Evolutionary conservation across 2,797 vertebrate genomes (phyloP).

Genomic region (Hephaestus fuliginosus): DNA sequence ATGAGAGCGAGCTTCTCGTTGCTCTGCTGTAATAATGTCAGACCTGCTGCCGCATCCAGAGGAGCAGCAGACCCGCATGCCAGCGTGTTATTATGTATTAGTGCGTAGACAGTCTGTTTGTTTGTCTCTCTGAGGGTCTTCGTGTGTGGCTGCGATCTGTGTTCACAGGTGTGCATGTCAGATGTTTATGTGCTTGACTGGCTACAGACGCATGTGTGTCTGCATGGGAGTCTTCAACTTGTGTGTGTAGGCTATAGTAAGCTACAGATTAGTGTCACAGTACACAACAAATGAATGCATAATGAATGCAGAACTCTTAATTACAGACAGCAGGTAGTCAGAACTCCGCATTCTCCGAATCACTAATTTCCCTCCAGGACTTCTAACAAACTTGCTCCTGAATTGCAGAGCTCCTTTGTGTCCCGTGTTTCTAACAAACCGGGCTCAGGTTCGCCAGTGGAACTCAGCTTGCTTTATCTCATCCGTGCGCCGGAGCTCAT

Average conservation of each 20-base stretch:
- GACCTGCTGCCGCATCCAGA: background rate
- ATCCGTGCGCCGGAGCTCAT: slow-evolving; percentile 59
- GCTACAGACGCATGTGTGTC: slow-evolving; percentile 10
- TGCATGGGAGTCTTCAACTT: slow-evolving; percentile 18
- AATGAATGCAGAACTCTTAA: slow-evolving; percentile 58
- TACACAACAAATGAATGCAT: slow-evolving; percentile 57
- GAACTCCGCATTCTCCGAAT: slow-evolving; percentile 38
- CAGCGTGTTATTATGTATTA: background rate
- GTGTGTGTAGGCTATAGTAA: slow-evolving; percentile 11
- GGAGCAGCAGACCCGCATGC: slow-evolving; percentile 11
- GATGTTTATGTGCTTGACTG: slow-evolving; percentile 10
- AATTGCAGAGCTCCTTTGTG: slow-evolving; percentile 21
- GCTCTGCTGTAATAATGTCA: slow-evolving; percentile 32
- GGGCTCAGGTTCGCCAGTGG: slow-evolving; percentile 8
- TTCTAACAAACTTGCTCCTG: slow-evolving; percentile 35
- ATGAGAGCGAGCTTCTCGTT: slow-evolving; percentile 7
- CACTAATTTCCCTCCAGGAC: slow-evolving; percentile 41
- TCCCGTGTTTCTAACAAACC: slow-evolving; percentile 41
- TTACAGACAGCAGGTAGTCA: slow-evolving; percentile 47
- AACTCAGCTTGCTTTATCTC: slow-evolving; percentile 36
- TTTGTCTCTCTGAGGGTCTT: slow-evolving; percentile 31
- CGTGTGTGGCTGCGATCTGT: background rate
- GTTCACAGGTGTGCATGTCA: slow-evolving; percentile 22
- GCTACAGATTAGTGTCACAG: slow-evolving; percentile 26
- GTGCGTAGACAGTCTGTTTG: background rate